Conservation (phyloP, 2,113 vertebrate genomes). For the Microtus pennsylvanicus region DNA sequence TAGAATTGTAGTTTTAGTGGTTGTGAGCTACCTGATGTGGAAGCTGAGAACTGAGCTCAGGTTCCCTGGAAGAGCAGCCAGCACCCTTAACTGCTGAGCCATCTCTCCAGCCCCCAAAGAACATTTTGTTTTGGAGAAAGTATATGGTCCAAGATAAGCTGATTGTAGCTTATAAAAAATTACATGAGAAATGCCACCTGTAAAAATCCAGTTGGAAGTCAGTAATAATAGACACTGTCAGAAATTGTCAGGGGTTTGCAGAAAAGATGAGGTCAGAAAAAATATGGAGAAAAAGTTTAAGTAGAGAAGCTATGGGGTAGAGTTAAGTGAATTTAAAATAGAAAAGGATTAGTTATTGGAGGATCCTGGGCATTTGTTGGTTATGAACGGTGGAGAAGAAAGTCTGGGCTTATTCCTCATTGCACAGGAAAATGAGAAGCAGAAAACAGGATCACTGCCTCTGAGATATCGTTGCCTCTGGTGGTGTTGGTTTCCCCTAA, state of each 20-base stretch:
- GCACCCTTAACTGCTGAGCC: not conserved
- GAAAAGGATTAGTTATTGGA: constrained; percentile 15
- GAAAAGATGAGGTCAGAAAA: constrained; percentile 4
- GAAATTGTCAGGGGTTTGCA: not conserved
- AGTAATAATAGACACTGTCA: constrained; percentile 31
- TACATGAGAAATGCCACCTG: constrained; percentile 28
- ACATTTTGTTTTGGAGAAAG: constrained; percentile 23
- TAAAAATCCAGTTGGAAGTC: constrained; percentile 47
- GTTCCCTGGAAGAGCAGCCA: not conserved
- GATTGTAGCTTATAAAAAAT: not conserved
- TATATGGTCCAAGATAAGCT: not conserved
- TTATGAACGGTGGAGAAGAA: not conserved
- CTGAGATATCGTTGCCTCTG: not conserved
- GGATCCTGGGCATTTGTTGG: constrained; percentile 7
- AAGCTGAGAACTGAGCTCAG: too few relatives aligned
- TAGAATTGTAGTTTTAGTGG: not conserved
- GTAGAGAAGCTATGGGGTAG: not conserved
- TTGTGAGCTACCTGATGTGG: not conserved
- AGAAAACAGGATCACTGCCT: not conserved
- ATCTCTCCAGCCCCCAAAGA: not conserved
- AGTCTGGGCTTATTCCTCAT: not conserved
- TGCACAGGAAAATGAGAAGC: not conserved
- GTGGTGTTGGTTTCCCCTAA: not conserved
- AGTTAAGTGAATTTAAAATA: constrained; percentile 41
- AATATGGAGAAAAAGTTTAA: not conserved